Evolutionary conservation across 2,113 vertebrate genomes (phyloP).

Genomic region (Grus americana): DNA sequence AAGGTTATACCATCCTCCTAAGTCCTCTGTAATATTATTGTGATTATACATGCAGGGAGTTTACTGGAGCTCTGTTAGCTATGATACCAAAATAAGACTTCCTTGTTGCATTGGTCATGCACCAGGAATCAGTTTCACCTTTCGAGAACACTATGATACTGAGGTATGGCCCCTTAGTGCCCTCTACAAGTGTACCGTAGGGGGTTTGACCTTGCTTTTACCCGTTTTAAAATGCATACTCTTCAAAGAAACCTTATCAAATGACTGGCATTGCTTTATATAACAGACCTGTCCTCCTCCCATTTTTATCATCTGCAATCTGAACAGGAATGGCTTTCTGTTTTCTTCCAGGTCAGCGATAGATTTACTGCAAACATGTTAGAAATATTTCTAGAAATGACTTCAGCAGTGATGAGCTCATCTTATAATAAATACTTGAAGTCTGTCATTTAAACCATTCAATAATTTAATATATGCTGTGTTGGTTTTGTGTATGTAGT

Average conservation of each 20-base stretch:
- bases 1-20: neutral
- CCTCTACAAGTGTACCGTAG: neutral
- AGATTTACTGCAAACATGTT: neutral
- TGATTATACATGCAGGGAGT: neutral
- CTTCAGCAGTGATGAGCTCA: neutral
- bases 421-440: neutral
- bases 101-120: neutral
- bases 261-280: neutral
- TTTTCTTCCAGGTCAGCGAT: neutral
- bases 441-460: neutral
- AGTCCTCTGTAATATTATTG: neutral
- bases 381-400: neutral
- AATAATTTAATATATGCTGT: neutral
- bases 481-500: neutral
- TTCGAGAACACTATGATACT: neutral
- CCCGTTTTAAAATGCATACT: neutral
- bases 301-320: neutral
- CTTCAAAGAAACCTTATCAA: neutral
- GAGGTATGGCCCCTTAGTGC: neutral
- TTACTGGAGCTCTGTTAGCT: neutral
- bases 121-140: neutral
- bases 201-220: neutral
- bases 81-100: neutral
- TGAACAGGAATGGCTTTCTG: neutral
- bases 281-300: neutral